phyloP scores from a whole-genome alignment of 2,888 invertebrate species.

The Hemithea aestivaria region DNA sequence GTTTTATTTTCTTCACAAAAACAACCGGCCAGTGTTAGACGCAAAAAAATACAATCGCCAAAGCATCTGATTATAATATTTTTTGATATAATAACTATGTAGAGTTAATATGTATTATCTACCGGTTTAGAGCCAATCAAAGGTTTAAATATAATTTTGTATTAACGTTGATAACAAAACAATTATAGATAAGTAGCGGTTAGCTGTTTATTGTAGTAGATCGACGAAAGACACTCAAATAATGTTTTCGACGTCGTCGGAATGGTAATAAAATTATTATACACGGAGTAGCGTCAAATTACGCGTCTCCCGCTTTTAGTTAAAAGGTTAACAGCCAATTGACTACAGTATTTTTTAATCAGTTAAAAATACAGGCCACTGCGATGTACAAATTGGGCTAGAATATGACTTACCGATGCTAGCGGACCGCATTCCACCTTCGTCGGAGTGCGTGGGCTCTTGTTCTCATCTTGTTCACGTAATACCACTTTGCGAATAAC shows the following conservation, averaged over 20 bases:
- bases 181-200: conserved; percentile 65
- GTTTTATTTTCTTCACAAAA: conserved; percentile 10
- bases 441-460: conserved; percentile 73
- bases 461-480: conserved; percentile 79
- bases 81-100: conserved; percentile 27
- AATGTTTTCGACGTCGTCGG: conserved; percentile 65
- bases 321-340: conserved; percentile 80
- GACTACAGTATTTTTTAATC: conserved; percentile 78
- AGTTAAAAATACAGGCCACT: conserved; percentile 75
- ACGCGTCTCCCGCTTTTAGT: conserved; percentile 78
- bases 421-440: conserved; percentile 75
- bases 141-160: conserved; percentile 68
- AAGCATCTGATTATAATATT: conserved; percentile 32
- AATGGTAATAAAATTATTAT: conserved; percentile 78
- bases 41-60: conserved; percentile 17
- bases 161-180: conserved; percentile 69
- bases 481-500: conserved; percentile 76
- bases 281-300: conserved; percentile 76
- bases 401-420: conserved; percentile 66
- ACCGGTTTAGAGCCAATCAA: conserved; percentile 69
- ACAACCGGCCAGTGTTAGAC: conserved; percentile 14
- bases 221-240: conserved; percentile 38
- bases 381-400: conserved; percentile 42
- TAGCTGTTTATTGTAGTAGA: conserved; percentile 41
- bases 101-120: conserved; percentile 43